These are phyloP conservation scores for Toxotes lorentzi DNA, from an alignment of 2,797 vertebrate genomes.

Conservation along the genomic window DNA sequence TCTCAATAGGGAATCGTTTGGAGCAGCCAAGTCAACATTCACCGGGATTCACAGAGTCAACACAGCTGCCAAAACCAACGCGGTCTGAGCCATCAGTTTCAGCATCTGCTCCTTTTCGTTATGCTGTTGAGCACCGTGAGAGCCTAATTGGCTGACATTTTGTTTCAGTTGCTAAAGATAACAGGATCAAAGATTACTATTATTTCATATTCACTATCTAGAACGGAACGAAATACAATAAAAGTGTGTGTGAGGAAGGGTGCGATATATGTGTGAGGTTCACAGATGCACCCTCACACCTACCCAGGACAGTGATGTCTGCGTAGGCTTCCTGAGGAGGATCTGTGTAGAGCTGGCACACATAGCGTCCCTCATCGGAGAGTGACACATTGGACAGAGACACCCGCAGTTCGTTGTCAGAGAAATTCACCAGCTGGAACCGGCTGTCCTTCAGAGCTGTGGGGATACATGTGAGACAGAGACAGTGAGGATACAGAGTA, in stretches of 20 bases:
- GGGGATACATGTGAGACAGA: conserved; percentile 72
- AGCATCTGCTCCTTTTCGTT: conserved; percentile 84
- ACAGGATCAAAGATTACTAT: conserved; percentile 78
- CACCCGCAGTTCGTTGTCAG: conserved; percentile 97
- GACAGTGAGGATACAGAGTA: conserved; percentile 65
- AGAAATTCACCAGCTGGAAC: conserved; percentile 99
- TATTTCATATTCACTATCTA: conserved; percentile 65
- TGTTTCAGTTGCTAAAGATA: conserved; percentile 80
- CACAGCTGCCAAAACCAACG: conserved; percentile 83
- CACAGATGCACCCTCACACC: conserved; percentile 72
- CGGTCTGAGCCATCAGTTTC: conserved; percentile 78
- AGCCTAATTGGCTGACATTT: conserved; percentile 85
- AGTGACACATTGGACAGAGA: conserved; percentile 98
- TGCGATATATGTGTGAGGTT: conserved; percentile 39
- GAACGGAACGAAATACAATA: conserved; percentile 52
- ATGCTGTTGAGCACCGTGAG: conserved; percentile 76
- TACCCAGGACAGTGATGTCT: conserved; percentile 96
- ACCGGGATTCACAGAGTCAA: conserved; percentile 84
- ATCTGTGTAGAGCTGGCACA: conserved; percentile 98
- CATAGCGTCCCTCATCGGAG: conserved; percentile 97
- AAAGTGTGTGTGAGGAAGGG: conserved; percentile 11
- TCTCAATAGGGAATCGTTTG: conserved; percentile 82
- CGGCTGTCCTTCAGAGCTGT: conserved; percentile 96
- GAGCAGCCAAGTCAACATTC: conserved; percentile 85
- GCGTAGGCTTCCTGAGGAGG: conserved; percentile 97